Conservation (phyloP, 2,888 invertebrate genomes). For the Mimumesa dahlbomi region DNA sequence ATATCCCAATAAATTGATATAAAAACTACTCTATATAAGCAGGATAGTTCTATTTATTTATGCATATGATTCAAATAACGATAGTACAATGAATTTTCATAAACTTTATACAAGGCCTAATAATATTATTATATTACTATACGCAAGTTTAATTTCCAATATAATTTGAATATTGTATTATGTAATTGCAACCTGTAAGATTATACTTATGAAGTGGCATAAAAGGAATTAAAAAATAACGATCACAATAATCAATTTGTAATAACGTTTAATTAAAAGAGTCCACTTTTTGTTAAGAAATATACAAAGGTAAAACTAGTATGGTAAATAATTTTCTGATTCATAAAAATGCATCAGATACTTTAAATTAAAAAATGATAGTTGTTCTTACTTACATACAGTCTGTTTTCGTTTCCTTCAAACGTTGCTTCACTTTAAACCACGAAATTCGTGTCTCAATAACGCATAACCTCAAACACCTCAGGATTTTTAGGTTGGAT, state of each 20-base stretch:
- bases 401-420: conserved; percentile 27
- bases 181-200: not conserved
- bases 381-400: conserved; percentile 38
- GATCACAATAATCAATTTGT: no score
- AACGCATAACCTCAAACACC: conserved; percentile 58
- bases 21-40: no score
- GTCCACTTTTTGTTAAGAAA: conserved; percentile 22
- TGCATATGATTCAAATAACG: no score
- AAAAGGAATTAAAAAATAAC: no score
- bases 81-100: no score
- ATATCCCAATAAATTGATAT: no score
- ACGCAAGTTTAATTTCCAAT: not conserved
- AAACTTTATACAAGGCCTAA: no score
- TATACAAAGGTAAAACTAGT: conserved; percentile 5
- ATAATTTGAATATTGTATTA: not conserved
- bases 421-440: conserved; percentile 25
- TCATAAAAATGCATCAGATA: not conserved
- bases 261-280: no score
- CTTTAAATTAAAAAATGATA: conserved; percentile 1
- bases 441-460: conserved; percentile 43
- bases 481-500: conserved; percentile 38
- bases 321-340: not conserved
- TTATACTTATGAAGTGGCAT: not conserved
- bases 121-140: no score
- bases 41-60: no score